Evolutionary conservation across 2,797 vertebrate genomes (phyloP).

Genomic region (Rhabdomys pumilio): DNA sequence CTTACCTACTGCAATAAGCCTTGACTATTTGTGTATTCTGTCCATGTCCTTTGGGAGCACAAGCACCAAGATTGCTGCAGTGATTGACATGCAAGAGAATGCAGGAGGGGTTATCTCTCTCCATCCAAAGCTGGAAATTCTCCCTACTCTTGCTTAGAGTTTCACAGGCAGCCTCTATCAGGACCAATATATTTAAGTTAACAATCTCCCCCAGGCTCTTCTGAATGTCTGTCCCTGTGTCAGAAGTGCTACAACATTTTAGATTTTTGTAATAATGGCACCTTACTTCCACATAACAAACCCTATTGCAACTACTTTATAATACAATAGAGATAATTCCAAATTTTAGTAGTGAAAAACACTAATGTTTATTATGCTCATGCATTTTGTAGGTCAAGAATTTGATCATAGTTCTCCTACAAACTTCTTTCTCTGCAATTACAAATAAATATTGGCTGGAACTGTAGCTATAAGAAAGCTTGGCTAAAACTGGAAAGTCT

Average conservation of each 20-base stretch:
- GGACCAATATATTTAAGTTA: neutral
- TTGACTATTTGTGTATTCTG: neutral
- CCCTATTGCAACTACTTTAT: neutral
- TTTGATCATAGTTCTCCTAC: neutral
- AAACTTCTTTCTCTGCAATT: constrained; percentile 15
- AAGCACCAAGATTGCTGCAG: neutral
- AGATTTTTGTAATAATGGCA: neutral
- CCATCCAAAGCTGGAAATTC: neutral
- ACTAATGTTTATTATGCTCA: neutral
- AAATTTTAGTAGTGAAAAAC: neutral
- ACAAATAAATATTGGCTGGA: neutral
- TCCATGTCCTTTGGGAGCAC: neutral
- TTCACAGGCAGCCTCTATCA: neutral
- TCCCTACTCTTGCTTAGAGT: neutral
- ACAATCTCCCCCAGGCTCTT: constrained; percentile 10
- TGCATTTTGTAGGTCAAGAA: neutral
- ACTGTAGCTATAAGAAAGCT: neutral
- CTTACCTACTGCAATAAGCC: neutral
- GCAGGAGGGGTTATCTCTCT: neutral
- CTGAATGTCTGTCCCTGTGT: neutral
- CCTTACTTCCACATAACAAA: neutral
- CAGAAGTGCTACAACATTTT: neutral
- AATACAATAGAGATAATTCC: neutral
- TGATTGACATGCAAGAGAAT: neutral
- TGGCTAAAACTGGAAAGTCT: neutral